A percentile compares a stretch with the other conserved stretches of the same genome.
phyloP scores from a whole-genome alignment of 2,888 invertebrate genomes.

The Alcis repandata region DNA sequence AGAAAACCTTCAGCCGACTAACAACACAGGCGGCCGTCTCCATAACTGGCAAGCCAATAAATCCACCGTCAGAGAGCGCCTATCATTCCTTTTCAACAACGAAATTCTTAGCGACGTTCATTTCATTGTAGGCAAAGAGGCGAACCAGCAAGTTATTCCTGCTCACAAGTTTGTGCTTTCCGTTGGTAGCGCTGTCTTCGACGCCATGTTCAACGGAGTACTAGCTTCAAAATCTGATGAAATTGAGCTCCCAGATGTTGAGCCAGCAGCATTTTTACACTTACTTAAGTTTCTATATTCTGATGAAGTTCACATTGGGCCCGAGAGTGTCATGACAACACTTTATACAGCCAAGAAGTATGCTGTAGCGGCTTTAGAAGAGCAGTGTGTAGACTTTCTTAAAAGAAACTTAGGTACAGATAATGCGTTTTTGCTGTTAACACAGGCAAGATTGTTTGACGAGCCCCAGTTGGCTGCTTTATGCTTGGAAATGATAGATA shows the following conservation, averaged over 20 bases:
- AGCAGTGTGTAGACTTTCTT: conserved; percentile 93
- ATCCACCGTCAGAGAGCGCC: conserved; percentile 91
- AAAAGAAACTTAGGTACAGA: conserved; percentile 92
- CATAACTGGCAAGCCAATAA: conserved; percentile 92
- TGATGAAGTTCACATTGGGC: conserved; percentile 93
- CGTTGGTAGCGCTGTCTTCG: conserved; percentile 94
- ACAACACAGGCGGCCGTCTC: conserved; percentile 77
- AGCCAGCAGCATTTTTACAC: conserved; percentile 92
- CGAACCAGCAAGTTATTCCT: conserved; percentile 89
- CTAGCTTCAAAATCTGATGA: conserved; percentile 89
- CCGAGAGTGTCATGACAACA: conserved; percentile 95
- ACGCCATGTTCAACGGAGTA: conserved; percentile 94
- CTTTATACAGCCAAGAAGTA: conserved; percentile 95
- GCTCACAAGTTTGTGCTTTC: conserved; percentile 93
- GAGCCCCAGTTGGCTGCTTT: conserved; percentile 93
- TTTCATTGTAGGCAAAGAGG: conserved; percentile 92
- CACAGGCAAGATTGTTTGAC: conserved; percentile 93
- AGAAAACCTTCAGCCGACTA: conserved; percentile 76
- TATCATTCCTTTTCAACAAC: conserved; percentile 87
- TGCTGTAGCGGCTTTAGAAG: conserved; percentile 93
- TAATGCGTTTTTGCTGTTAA: conserved; percentile 93
- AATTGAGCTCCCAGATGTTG: conserved; percentile 93
- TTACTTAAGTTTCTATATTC: conserved; percentile 91
- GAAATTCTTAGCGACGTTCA: conserved; percentile 89
- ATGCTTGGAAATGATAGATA: conserved; percentile 94